A percentile compares a stretch with the other conserved stretches of the same genome.
Evolutionary conservation across 1,140 invertebrate genomes (phyloP).

Genomic region (Euschistus heros): DNA sequence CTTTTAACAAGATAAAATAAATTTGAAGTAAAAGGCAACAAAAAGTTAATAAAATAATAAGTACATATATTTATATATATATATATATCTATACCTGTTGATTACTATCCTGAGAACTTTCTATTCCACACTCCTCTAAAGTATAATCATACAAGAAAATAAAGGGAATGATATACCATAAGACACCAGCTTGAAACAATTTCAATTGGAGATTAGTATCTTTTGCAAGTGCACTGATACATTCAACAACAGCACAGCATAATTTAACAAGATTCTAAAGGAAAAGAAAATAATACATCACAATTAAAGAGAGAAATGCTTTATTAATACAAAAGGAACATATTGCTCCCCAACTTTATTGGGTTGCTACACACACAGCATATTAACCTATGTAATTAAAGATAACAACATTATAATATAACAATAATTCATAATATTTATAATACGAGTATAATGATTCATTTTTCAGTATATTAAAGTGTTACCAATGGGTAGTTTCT

Average conservation of each 20-base stretch:
- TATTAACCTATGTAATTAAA: too few species aligned
- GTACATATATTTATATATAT: neutral
- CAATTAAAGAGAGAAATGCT: slow-evolving; percentile 4
- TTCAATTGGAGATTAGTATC: slow-evolving; percentile 80
- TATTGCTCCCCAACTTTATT: too few species aligned
- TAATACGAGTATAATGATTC: too few species aligned
- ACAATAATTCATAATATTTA: too few species aligned
- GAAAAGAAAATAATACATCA: slow-evolving; percentile 13
- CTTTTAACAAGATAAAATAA: too few species aligned
- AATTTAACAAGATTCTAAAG: slow-evolving; percentile 64
- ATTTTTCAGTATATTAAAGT: too few species aligned
- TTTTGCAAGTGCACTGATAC: slow-evolving; percentile 67
- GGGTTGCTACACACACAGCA: too few species aligned
- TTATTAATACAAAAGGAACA: too few species aligned
- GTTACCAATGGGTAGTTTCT: too few species aligned
- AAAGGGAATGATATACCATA: slow-evolving; percentile 86
- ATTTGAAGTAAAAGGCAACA: too few species aligned
- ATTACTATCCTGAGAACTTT: slow-evolving; percentile 71
- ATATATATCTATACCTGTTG: slow-evolving; percentile 48
- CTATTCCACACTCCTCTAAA: slow-evolving; percentile 89
- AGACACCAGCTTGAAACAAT: slow-evolving; percentile 78
- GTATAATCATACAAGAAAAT: slow-evolving; percentile 97
- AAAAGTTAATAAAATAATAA: too few species aligned
- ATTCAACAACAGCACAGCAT: slow-evolving; percentile 72
- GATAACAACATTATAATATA: too few species aligned